Evolutionary conservation across 1,140 invertebrate species (phyloP).

Genomic region (Microplitis demolitor): DNA sequence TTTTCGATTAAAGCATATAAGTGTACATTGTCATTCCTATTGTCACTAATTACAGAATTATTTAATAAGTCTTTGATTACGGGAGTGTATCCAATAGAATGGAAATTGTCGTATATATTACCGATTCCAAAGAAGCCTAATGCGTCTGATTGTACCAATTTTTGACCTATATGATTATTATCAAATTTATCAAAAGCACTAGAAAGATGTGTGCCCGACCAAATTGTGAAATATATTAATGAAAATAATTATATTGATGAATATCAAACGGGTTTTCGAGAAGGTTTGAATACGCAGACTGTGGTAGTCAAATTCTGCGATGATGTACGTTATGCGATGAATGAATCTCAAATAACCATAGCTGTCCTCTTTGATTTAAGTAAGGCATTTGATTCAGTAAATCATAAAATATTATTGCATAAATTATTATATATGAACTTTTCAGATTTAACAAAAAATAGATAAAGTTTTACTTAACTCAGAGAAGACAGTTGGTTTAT

Average conservation of each 20-base stretch:
- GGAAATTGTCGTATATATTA: background rate
- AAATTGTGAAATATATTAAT: background rate
- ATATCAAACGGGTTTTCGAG: background rate
- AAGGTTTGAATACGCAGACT: background rate
- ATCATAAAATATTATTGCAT: slow-evolving; percentile 12
- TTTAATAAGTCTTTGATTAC: background rate
- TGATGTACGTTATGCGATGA: background rate
- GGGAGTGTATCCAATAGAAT: background rate
- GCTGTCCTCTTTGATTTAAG: slow-evolving; percentile 25
- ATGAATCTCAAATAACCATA: background rate
- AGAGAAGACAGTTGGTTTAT: background rate
- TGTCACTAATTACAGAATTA: background rate
- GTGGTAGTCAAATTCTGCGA: background rate
- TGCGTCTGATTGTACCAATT: slow-evolving; percentile 2
- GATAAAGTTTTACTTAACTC: background rate
- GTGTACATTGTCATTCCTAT: background rate
- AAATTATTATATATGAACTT: slow-evolving; percentile 11
- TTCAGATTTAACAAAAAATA: background rate
- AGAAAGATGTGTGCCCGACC: slow-evolving; percentile 11
- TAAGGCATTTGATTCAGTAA: slow-evolving; percentile 30
- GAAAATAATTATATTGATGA: background rate
- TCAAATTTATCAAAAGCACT: slow-evolving; percentile 20
- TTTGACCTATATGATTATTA: slow-evolving; percentile 11
- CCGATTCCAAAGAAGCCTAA: background rate
- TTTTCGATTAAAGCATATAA: background rate